phyloP scores from a whole-genome alignment of 2,797 vertebrate genomes.

The Sebastes trivittatus region DNA sequence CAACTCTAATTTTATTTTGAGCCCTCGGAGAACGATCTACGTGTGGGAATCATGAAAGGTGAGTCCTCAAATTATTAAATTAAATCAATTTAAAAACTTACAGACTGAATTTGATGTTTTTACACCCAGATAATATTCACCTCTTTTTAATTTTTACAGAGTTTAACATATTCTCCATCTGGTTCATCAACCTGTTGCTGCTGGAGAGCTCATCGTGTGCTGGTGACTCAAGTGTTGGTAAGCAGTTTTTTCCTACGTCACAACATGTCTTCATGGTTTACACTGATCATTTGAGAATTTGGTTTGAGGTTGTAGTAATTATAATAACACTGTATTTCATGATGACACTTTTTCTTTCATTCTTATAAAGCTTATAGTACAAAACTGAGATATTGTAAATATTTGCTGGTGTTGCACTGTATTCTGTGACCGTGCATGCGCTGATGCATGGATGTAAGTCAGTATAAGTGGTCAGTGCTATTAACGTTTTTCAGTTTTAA shows the following conservation, averaged over 20 bases:
- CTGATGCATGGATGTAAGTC: not conserved
- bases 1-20: not conserved
- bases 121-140: not conserved
- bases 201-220: constrained; percentile 29
- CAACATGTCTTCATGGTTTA: not conserved
- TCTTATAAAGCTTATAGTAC: not conserved
- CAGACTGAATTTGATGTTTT: not conserved
- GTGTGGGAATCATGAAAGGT: constrained; percentile 52
- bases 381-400: not conserved
- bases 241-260: not conserved
- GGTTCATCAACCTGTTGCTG: constrained; percentile 38
- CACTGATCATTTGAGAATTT: not conserved
- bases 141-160: not conserved
- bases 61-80: not conserved
- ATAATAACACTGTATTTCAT: not conserved
- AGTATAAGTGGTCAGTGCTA: not conserved
- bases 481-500: not conserved
- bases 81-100: not conserved
- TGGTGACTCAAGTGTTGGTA: constrained; percentile 42
- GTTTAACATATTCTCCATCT: constrained; percentile 15
- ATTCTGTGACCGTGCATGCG: not conserved
- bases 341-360: not conserved
- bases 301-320: not conserved
- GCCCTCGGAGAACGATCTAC: not conserved
- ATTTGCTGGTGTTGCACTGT: not conserved